A percentile compares a stretch with the other conserved stretches of the same genome.
These are phyloP conservation scores for Xiphophorus birchmanni DNA, from an alignment of 2,797 vertebrate genomes.

Conservation along the genomic window DNA sequence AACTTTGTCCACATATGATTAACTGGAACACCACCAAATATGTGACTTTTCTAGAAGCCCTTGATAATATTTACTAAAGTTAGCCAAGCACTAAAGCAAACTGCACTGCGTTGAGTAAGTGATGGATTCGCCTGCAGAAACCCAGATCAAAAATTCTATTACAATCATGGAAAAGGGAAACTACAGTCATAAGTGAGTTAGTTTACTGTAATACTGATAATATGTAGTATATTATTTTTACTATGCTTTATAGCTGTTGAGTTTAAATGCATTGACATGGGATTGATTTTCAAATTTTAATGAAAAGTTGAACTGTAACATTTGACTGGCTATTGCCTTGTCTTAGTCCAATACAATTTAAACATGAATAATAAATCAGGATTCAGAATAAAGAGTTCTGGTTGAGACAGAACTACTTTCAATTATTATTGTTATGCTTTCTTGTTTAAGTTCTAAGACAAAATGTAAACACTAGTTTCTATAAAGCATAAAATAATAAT, in stretches of 20 bases:
- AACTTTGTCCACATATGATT: neutral
- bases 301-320: neutral
- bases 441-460: neutral
- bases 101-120: neutral
- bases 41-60: neutral
- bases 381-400: neutral
- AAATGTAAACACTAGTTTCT: neutral
- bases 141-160: neutral
- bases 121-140: neutral
- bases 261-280: neutral
- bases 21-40: neutral
- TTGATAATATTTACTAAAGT: neutral
- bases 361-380: neutral
- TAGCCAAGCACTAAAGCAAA: neutral
- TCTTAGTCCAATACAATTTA: neutral
- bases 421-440: neutral
- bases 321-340: neutral
- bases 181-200: neutral
- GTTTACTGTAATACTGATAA: neutral
- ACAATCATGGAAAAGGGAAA: neutral
- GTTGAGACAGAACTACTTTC: neutral
- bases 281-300: neutral
- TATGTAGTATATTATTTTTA: neutral
- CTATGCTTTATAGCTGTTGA: neutral
- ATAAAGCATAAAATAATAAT: neutral